Evolutionary conservation across 2,888 invertebrate genomes (phyloP), one percentile per base, ranked within the genome.

Genomic region (Galerucella calmariensis): DNA sequence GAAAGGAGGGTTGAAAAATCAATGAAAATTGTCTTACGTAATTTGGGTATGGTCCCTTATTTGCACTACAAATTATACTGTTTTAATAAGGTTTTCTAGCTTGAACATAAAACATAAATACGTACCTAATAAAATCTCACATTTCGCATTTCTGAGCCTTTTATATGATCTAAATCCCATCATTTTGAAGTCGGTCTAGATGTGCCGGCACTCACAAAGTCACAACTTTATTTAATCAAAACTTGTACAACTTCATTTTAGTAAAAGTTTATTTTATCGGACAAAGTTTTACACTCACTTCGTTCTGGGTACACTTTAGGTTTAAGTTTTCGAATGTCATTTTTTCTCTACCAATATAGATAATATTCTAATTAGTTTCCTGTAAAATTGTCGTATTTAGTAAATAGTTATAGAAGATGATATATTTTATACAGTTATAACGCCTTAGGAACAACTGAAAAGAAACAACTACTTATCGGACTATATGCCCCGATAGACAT

Each of bases 71-170:
- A n/a, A n/a, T n/a, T n/a, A n/a, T n/a, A n/a, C 6, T 8, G n/a
- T n/a, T n/a, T n/a, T n/a, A n/a, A n/a, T n/a, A n/a, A 16, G 16
- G 6, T 5, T 16, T 56, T 8, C n/a, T n/a, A 20, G 8, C 10
- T 56, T 16, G n/a, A 8, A 56, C 20, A 56, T 9, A 56, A 56
- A 12, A 51, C n/a, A 51, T n/a, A n/a, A n/a, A 61, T 71, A 87
- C 89, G 88, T 90, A 94, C 94, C 94, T 83, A 94, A 88, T 81
- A 94, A 88, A 75, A 94, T 89, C 88, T 94, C 94, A 87, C 91
- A 92, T 86, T 90, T 90, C 80, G 91, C 90, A 86, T 91, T 90
- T 84, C 93, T 88, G 77, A 92, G 89, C 67, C 92, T 89, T 79
- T 90, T 91, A 83, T 90, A 90, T 72, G 91, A 90, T 88, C 91